Evolutionary conservation across 2,797 vertebrate genomes (phyloP).

Genomic region (Microchirus variegatus): DNA sequence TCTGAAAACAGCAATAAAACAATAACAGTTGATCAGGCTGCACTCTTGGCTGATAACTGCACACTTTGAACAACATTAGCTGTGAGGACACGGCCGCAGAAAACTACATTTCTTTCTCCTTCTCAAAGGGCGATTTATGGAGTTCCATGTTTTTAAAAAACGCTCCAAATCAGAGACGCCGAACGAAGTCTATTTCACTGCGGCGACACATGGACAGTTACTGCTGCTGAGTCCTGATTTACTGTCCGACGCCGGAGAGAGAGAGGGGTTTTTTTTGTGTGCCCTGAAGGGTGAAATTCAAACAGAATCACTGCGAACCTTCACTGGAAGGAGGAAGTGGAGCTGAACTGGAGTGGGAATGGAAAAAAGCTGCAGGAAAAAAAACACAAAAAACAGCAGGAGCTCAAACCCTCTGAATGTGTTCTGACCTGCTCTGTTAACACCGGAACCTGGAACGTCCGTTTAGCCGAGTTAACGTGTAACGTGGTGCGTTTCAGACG

Average conservation of each 20-base stretch:
- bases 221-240: background rate
- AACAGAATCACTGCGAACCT: slow-evolving; percentile 3
- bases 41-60: too few relatives aligned
- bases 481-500: too few relatives aligned
- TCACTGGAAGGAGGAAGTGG: background rate
- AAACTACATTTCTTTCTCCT: too few relatives aligned
- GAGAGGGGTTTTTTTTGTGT: too few relatives aligned
- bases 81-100: too few relatives aligned
- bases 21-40: too few relatives aligned
- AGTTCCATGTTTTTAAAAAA: too few relatives aligned
- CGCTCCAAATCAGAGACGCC: background rate
- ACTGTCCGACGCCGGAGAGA: too few relatives aligned
- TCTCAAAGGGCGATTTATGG: too few relatives aligned
- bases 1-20: too few relatives aligned
- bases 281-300: slow-evolving; percentile 12
- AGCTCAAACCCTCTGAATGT: background rate
- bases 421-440: background rate
- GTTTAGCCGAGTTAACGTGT: too few relatives aligned
- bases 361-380: background rate
- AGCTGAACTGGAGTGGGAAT: slow-evolving; percentile 8
- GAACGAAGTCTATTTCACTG: background rate
- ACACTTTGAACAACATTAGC: too few relatives aligned
- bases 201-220: background rate
- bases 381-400: slow-evolving; percentile 12
- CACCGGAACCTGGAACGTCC: background rate